Evolutionary conservation across 2,888 invertebrate genomes (phyloP), one percentile per base, ranked within the genome.

Genomic region (Phortica magna): DNA sequence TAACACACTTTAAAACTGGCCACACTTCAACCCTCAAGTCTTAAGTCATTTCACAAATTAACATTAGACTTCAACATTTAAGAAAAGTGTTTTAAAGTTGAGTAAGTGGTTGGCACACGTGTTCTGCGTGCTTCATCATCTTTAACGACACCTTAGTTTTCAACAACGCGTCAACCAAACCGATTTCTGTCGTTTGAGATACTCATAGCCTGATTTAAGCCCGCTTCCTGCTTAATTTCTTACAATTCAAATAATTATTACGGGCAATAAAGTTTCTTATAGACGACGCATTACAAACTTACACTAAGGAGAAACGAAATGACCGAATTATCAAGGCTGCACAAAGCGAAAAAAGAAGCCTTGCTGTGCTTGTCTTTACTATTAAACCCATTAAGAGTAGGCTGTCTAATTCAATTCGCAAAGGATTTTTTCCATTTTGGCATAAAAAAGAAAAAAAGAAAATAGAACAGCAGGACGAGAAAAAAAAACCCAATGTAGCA

Each of bases 201-300:
- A n/a, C n/a, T 48, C 48, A 9, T 48, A 12, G 48, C 14, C 7
- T 6, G 48, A 5, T 7, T 48, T 31, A 31, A 31, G 48, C 2
- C 5, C 14, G 48, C 7, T 7, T 48, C 48, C 7, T 55, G 61
- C 22, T 65, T 88, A 85, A 87, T 85, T 87, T 82, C 75, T 80
- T 88, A 88, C 87, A 85, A 87, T 85, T 88, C 85, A 80, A 79
- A 85, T 85, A 86, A 87, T 86, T 88, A 86, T 86, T 86, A 87
- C 88, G 78, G 67, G 83, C 87, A 85, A 85, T 85, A 85, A 85
- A 85, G 84, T 83, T 85, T 84, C 84, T 88, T 88, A 85, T 88
- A 88, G 84, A 83, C 83, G 84, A 83, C 83, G 80, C 78, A 83
- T 79, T 81, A 43, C 17, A 80, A 79, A 82, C 79, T 5, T 19